Percentiles rank a stretch among this genome's conserved stretches.
These are phyloP conservation scores for Camptogramma bilineatum DNA, from an alignment of 2,888 invertebrate species.

Conservation along the genomic window DNA sequence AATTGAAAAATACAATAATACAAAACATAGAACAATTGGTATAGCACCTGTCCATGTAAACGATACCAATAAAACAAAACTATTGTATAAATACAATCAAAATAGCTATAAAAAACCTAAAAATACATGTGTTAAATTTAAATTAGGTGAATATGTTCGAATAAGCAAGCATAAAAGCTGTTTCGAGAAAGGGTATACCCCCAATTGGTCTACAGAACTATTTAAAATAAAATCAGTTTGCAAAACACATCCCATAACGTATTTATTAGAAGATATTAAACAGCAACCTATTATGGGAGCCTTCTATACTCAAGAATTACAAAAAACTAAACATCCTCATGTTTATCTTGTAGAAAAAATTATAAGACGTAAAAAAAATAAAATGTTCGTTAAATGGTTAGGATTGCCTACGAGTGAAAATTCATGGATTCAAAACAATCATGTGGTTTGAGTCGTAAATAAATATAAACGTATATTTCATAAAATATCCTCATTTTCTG, in stretches of 20 bases:
- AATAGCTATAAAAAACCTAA: background rate
- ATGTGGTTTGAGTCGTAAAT: constrained; percentile 9
- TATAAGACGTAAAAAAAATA: constrained; percentile 6
- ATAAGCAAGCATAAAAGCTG: constrained; percentile 6
- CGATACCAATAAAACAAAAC: background rate
- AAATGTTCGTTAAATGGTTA: constrained; percentile 20
- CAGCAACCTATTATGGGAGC: constrained; percentile 14
- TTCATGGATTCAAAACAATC: constrained; percentile 14
- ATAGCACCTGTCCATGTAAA: background rate
- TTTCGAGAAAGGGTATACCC: constrained; percentile 40
- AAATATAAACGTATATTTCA: no score
- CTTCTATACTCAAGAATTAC: constrained; percentile 7
- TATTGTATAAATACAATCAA: background rate
- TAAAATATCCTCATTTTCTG: background rate
- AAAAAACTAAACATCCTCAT: constrained; percentile 3
- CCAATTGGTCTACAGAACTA: constrained; percentile 45
- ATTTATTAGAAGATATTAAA: constrained; percentile 16
- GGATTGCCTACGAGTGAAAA: constrained; percentile 13
- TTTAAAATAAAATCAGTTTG: constrained; percentile 14
- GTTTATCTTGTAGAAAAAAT: constrained; percentile 12
- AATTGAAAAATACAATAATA: background rate
- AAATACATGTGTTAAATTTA: constrained; percentile 2
- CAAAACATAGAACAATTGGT: constrained; percentile 7
- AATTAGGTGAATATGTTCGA: constrained; percentile 14
- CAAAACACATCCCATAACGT: constrained; percentile 15